Percentiles rank a stretch among this genome's conserved stretches.
These are phyloP conservation scores for Danaus chrysippus DNA, from an alignment of 2,888 invertebrate genomes.

Conservation along the genomic window DNA sequence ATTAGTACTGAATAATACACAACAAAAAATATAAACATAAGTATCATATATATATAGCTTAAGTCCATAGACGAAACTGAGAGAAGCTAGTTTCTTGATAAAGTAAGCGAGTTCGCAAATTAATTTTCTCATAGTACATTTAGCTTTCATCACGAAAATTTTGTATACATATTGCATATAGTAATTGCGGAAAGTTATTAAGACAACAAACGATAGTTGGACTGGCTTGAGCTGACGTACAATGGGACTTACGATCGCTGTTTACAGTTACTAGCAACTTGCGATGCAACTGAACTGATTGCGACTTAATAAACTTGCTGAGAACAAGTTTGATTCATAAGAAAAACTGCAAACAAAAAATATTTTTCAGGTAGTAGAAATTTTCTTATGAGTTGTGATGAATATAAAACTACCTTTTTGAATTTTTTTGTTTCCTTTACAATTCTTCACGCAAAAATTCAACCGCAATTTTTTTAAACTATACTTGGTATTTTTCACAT, in stretches of 20 bases:
- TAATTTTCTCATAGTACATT: slow-evolving; percentile 9
- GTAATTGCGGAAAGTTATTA: slow-evolving; percentile 58
- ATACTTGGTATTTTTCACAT: no score
- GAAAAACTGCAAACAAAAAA: slow-evolving; percentile 40
- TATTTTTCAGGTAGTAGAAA: slow-evolving; percentile 20
- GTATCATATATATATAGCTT: no score
- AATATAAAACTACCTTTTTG: no score
- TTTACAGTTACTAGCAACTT: slow-evolving; percentile 53
- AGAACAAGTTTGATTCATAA: slow-evolving; percentile 56
- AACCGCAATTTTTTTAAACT: no score
- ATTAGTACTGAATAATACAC: no score
- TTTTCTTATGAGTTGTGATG: no score
- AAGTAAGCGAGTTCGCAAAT: background rate
- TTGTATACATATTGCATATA: slow-evolving; percentile 30
- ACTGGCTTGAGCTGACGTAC: slow-evolving; percentile 51
- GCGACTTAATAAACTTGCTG: slow-evolving; percentile 66
- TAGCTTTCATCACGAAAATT: slow-evolving; percentile 25
- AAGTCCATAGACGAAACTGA: no score
- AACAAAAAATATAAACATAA: no score
- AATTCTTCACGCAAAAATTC: no score
- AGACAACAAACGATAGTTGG: slow-evolving; percentile 52
- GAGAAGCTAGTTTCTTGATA: background rate
- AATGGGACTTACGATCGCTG: slow-evolving; percentile 58
- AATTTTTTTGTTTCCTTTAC: no score
- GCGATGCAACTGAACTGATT: slow-evolving; percentile 50